Base-by-base conservation (phyloP, 2,797 vertebrate genomes). In the Neosilurus hyrtlii region DNA sequence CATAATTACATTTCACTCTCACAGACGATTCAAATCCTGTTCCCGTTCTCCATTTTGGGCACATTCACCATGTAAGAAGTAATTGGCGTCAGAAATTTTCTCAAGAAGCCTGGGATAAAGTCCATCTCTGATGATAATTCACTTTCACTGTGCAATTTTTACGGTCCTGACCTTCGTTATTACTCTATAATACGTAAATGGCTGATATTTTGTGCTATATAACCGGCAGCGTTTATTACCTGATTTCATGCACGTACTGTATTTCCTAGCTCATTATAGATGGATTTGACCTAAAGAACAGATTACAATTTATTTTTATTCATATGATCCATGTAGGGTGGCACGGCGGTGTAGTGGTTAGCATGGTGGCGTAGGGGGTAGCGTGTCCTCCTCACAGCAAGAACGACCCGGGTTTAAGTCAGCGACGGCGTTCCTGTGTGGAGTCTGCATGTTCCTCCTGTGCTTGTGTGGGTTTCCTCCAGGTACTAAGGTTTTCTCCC, bases 1-100 rank as follows among this genome's bases (percentile, higher is more conserved):
- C 67, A 72, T 79, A 79, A 79, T 63, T 63, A 37, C 59, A n/a
- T 63, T 79, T 67, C 57, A 74, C 37, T 75, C 18, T 59, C 18
- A n/a, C 26, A 57, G 30, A 35, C 52, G 54, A 66, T 83, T 83
- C 65, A 49, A 65, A 43, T 49, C 59, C 24, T 20, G 5, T 82
- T 67, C 15, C 63, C 4, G 9, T n/a, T 52, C n/a, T 66, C 24
- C 57, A 56, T 73, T 73, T 80, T 26, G n/a, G 59, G 11, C 15
- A 51, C 68, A 22, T 71, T 83, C 24, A 20, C 22, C 54, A 26
- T 54, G 22, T 79, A 63, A 61, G 35, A 83, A 63, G 52, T 72
- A 72, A 63, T 24, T 43, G 57, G 71, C 56, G 26, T 79, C 59
- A 65, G 59, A 78, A 71, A 22, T 59, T 78, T 43, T 67, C 16